Evolutionary conservation across 2,113 vertebrate species (phyloP).

Genomic region (Elaphurus davidianus): DNA sequence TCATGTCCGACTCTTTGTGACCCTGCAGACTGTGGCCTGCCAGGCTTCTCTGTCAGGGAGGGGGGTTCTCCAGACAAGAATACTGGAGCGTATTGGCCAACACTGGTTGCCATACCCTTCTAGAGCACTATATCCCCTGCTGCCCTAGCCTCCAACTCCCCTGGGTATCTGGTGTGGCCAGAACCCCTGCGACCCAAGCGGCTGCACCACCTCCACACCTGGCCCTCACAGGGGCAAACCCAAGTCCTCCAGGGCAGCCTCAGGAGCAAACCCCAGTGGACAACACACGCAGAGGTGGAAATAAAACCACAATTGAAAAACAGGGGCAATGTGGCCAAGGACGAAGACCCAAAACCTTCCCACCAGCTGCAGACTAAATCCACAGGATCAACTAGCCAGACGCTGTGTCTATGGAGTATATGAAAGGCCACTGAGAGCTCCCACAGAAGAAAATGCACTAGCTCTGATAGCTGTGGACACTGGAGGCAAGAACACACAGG

Average conservation of each 20-base stretch:
- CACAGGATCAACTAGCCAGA: not conserved
- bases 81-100: not conserved
- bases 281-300: fast-evolving
- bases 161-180: not conserved
- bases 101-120: not conserved
- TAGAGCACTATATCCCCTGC: not conserved
- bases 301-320: not conserved
- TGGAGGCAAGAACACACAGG: not conserved
- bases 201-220: not conserved
- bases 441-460: not conserved
- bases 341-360: not conserved
- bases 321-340: not conserved
- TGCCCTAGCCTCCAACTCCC: not conserved
- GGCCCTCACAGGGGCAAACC: not conserved
- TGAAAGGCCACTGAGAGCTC: not conserved
- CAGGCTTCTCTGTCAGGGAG: not conserved
- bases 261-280: not conserved
- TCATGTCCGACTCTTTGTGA: not conserved
- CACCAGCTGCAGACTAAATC: not conserved
- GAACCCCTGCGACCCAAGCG: not conserved
- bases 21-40: not conserved
- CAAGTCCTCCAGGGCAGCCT: not conserved
- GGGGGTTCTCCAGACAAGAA: not conserved
- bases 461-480: not conserved
- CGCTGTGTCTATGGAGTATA: not conserved